Base-by-base conservation (phyloP, 35 echinoderm and acorn worm species). In the Anneissia japonica region DNA sequence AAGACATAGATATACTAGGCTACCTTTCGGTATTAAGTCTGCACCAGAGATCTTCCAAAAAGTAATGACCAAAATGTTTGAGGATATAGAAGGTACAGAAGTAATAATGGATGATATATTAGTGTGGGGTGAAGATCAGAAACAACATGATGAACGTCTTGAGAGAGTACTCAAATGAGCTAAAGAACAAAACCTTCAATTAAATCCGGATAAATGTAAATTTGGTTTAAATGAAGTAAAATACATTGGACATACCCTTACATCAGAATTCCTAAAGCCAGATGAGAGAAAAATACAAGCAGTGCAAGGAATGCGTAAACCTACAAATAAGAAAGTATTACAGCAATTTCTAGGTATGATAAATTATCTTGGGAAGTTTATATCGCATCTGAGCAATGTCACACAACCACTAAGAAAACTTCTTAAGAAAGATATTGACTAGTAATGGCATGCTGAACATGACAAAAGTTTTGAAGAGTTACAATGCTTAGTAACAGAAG, bases 41-140 rank as follows among this genome's bases (percentile, higher is more conserved):
- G 84, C 92, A 0, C 46, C 83, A 1, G 88, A 94, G 83, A 72
- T 94, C 1, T 94, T 91, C 41, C 88, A 94, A 43, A 90, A 78
- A 41, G 30, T 77, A 0, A 94, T 94, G 88, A 77, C 77, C 41
- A 30, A 90, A 77, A 75, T 82, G 31, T 90, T 94, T 79, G 37
- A 83, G 40, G 87, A 46, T 46, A 81, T 93, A 4, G 39, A 82
- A n/a, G 92, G 92, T 40, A 82, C 83, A 10, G 77, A 90, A 74
- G 79, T 87, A 10, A 32, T 90, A 0, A 76, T 82, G 23, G 88
- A 93, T 82, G 88, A 93, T 72, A 87, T 90, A 21, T n/a, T 93
- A 33, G 73, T 93, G 0, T 83, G 45, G 79, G 88, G 74, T 32
- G 0, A n/a, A 85, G 32, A 85, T 38, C 72, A 85, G 30, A 32